Evolutionary conservation across 2,888 invertebrate genomes (phyloP), one percentile per base, ranked within the genome.

Genomic region (Pocota personata): DNA sequence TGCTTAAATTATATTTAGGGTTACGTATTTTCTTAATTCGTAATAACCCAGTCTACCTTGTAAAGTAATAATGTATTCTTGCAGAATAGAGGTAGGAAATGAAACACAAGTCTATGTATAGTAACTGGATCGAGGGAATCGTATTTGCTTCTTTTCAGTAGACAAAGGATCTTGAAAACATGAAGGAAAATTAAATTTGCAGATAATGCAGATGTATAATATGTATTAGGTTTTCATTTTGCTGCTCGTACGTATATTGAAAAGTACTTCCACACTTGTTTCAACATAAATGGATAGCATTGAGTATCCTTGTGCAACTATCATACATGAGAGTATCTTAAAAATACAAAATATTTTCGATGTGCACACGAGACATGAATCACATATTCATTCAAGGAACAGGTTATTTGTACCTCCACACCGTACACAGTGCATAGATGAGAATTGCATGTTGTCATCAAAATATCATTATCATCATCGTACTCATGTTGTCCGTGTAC

Each of bases 381-480:
- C 32, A 16, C 10, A 16, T 10, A 57, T 35, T 57, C 57, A 35
- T 57, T 35, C 19, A 35, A 35, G 16, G 57, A 57, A 35, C 30
- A 32, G 16, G 35, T 57, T 57, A 57, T 57, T 35, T 57, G 57
- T 35, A 57, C 12, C 8, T 57, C 19, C n/a, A 3, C 50, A 21
- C 50, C 24, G 21, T 16, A 35, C 57, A 57, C 12, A 2, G 32
- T 10, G 32, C 14, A 57, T 16, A 57, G 57, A 48, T 19, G 48
- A 48, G 21, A 19, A 48, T 48, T 21, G 48, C 19, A 57, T 57
- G 57, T 57, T 35, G 21, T 57, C 16, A 57, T 57, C 32, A 57
- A 57, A 57, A 57, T 57, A 57, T 57, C 57, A 57, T 57, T 30
- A 30, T 30, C 32, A 35, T 35, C 57, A 32, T 16, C 30, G 6